phyloP scores from a whole-genome alignment of 2,797 vertebrate genomes.

The Alfaro cultratus region DNA sequence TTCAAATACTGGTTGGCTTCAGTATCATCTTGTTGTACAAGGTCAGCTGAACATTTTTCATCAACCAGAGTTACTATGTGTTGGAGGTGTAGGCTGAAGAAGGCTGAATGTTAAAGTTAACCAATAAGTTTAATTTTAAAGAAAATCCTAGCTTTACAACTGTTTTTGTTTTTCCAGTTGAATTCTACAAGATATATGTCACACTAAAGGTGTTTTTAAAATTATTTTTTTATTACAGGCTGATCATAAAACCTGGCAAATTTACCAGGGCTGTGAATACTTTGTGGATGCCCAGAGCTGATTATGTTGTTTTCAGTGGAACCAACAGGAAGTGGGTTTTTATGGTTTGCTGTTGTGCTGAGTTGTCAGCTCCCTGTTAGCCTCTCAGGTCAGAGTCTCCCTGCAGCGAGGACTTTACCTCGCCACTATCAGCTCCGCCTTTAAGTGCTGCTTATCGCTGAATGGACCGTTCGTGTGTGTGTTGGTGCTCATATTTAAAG shows the following conservation, averaged over 20 bases:
- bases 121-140: not conserved
- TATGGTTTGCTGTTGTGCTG: conserved; percentile 35
- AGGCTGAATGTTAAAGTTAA: not conserved
- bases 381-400: conserved; percentile 73
- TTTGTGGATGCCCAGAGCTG: not conserved
- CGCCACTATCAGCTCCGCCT: conserved; percentile 57
- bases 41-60: not conserved
- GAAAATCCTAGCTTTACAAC: not conserved
- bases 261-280: not conserved
- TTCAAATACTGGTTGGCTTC: not conserved
- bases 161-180: not conserved
- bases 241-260: not conserved
- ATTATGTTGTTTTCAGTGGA: not conserved
- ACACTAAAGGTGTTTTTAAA: not conserved
- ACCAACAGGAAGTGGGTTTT: conserved; percentile 15
- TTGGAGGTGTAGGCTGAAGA: no score
- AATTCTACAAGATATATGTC: not conserved
- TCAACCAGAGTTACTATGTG: not conserved
- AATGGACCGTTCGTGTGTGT: conserved; percentile 9
- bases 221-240: not conserved
- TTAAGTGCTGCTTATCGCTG: conserved; percentile 60
- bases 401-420: conserved; percentile 73
- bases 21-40: not conserved
- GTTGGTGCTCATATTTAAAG: conserved; percentile 8
- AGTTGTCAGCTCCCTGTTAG: conserved; percentile 50